Conservation (phyloP, 2,113 vertebrate species). For the Recurvirostra avosetta region DNA sequence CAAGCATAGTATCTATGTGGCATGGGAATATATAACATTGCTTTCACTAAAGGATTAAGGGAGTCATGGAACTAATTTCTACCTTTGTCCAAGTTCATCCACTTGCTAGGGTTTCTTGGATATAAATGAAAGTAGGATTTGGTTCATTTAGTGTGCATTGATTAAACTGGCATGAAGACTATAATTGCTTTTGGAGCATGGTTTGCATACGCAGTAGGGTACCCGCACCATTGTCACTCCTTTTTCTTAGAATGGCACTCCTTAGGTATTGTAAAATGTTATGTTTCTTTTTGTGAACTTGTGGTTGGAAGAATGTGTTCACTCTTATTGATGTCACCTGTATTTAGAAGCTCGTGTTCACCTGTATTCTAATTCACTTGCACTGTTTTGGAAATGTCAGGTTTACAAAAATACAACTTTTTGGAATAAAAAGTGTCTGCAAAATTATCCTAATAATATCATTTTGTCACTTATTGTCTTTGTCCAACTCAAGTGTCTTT, state of each 20-base stretch:
- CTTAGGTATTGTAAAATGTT: conserved; percentile 11
- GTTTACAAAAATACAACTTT: conserved; percentile 69
- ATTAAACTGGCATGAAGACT: conserved; percentile 35
- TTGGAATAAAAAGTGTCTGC: conserved; percentile 73
- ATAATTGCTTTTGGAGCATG: conserved; percentile 32
- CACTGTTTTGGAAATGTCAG: conserved; percentile 76
- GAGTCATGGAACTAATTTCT: background rate
- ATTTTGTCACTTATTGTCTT: conserved; percentile 19
- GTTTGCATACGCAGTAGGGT: conserved; percentile 15
- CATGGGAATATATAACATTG: background rate
- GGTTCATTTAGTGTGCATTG: background rate
- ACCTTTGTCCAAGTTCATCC: background rate
- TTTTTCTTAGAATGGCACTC: conserved; percentile 20
- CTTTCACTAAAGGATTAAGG: background rate
- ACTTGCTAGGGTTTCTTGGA: background rate
- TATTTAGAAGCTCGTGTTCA: conserved; percentile 65
- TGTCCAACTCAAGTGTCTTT: background rate
- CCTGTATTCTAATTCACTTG: conserved; percentile 75
- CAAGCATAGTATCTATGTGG: background rate
- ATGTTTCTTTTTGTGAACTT: conserved; percentile 28
- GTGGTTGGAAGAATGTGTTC: conserved; percentile 21
- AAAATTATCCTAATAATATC: background rate
- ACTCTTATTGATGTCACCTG: conserved; percentile 36
- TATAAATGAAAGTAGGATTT: background rate
- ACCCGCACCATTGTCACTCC: background rate